Conservation (phyloP, 1,140 invertebrate species). For the Riptortus pedestris region DNA sequence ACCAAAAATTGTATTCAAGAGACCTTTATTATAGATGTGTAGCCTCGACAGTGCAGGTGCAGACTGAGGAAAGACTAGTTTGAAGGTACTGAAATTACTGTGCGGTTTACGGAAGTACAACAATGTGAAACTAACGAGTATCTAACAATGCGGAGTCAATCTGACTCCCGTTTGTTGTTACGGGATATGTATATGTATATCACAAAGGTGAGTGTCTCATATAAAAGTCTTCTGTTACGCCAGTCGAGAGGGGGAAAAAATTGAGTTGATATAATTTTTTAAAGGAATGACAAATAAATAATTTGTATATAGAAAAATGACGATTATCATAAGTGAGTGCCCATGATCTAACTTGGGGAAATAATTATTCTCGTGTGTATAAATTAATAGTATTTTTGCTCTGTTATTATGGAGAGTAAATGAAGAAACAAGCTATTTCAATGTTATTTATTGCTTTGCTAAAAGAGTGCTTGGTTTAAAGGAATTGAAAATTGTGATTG, state of each 20-base stretch:
- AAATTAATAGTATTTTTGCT: conserved; percentile 5
- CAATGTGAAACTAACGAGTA: too few relatives aligned
- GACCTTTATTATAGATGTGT: too few relatives aligned
- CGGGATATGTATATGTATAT: conserved; percentile 4
- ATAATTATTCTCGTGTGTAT: conserved; percentile 21
- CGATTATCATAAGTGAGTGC: conserved; percentile 18
- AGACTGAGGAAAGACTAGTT: too few relatives aligned
- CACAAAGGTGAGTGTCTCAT: not conserved
- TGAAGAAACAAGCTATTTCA: not conserved
- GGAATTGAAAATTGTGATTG: not conserved
- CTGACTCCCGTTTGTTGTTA: too few relatives aligned
- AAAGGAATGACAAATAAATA: conserved; percentile 5
- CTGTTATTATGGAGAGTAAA: not conserved
- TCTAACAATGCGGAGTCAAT: too few relatives aligned
- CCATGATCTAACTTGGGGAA: conserved; percentile 21
- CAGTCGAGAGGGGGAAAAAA: not conserved
- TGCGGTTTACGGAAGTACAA: too few relatives aligned
- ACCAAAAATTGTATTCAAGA: too few relatives aligned
- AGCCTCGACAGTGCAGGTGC: too few relatives aligned
- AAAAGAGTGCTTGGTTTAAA: not conserved
- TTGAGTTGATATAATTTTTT: conserved; percentile 7
- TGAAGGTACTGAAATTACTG: too few relatives aligned
- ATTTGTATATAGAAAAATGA: conserved; percentile 1
- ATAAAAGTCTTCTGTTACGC: too few relatives aligned
- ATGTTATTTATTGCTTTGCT: conserved; percentile 1